phyloP scores from a whole-genome alignment of 2,113 vertebrate species.

The Stercorarius parasiticus region DNA sequence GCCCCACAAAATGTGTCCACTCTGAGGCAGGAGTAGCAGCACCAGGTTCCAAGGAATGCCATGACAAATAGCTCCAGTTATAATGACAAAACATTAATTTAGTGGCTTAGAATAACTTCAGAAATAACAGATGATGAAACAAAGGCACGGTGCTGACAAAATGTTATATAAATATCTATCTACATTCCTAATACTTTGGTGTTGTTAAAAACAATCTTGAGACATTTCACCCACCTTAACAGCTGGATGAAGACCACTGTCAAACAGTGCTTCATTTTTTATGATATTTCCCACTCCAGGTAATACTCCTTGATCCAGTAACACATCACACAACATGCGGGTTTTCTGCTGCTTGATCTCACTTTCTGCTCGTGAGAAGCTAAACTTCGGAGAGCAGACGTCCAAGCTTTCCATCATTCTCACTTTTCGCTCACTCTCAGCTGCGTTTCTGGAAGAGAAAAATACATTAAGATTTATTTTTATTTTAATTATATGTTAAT shows the following conservation, averaged over 20 bases:
- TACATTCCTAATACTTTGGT: neutral
- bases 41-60: neutral
- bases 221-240: constrained; percentile 77
- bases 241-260: constrained; percentile 87
- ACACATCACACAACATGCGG: constrained; percentile 89
- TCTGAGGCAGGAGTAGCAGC: neutral
- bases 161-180: neutral
- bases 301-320: constrained; percentile 89
- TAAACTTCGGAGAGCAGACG: constrained; percentile 88
- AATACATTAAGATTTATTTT: neutral
- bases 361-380: constrained; percentile 77
- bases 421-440: constrained; percentile 81
- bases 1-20: neutral
- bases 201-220: neutral
- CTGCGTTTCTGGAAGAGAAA: constrained; percentile 76
- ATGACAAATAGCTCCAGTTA: neutral
- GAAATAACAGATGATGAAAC: neutral
- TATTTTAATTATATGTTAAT: neutral
- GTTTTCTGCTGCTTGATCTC: constrained; percentile 77
- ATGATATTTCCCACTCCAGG: constrained; percentile 97
- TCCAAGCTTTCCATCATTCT: constrained; percentile 83
- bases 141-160: neutral
- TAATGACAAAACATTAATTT: neutral
- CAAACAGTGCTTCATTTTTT: constrained; percentile 93
- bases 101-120: neutral